Base-by-base conservation (phyloP, 2,797 vertebrate genomes). In the Anabacerthia variegaticeps region DNA sequence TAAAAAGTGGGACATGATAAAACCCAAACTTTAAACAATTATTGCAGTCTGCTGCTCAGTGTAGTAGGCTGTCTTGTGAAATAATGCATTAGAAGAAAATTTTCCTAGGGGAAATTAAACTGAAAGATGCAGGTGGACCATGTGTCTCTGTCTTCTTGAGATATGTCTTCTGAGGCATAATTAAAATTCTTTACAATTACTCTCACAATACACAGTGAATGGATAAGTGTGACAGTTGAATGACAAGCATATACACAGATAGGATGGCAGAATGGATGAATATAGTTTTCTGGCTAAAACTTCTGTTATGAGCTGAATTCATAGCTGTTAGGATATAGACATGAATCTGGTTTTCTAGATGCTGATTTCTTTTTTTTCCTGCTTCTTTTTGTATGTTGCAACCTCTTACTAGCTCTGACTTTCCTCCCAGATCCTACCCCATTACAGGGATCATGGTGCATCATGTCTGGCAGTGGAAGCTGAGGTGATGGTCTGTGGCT, bases 81-180 rank as follows among this genome's bases (percentile, higher is more conserved):
- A 55, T 94, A 83, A 52, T 21, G 32, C 48, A 36, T 83, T 75
- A 68, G 75, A 85, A 54, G 91, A 95, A 89, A 91, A 44, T 93
- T 96, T 97, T 97, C 96, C 96, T 96, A 65, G 88, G 95, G 95
- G 87, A 95, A 96, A 96, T 98, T 74, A 96, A 66, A 49, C 54
- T 77, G 48, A 80, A 78, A 71, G 72, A 63, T 87, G 67, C 68
- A 75, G 76, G 79, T 94, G 67, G 88, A 74, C 74, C 3, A 6
- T 24, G 73, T 68, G 46, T 94, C 32, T 92, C 49, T 91, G 67
- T 73, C 93, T 85, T 30, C 69, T 73, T 56, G 58, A 62, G 59
- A 52, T 85, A 66, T 26, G 89, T 61, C 87, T 95, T 95, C 72
- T 91, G 75, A 97, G 86, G 77, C 89, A 52, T 92, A 92, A 96